Base-by-base conservation (phyloP, 2,797 vertebrate species). In the Liparis tanakae region DNA sequence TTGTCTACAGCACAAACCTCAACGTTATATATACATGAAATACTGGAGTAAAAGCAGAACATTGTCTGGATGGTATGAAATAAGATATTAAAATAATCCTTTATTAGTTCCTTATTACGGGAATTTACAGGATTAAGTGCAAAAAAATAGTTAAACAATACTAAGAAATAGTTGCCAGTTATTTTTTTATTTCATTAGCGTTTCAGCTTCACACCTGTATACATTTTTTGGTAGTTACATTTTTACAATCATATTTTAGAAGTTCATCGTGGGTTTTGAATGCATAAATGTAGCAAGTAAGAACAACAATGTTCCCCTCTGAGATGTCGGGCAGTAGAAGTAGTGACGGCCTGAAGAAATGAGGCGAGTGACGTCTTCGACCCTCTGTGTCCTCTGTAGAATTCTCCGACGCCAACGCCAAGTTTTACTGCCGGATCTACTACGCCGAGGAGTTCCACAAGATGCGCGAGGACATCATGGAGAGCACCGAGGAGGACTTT, bases 341-440 rank as follows among this genome's bases (percentile, higher is more conserved):
- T 18, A 48, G 13, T 17, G 43, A 48, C 7, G 1, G 46, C 46
- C 18, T n/a, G 46, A n/a, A 48, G 8, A n/a, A 2, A 53, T 13
- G 14, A 25, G 6, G 25, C 51, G 2, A 6, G 12, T 30, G 1
- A 54, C 8, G 30, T 34, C 25, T 30, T 30, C 25, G 25, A 30
- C 25, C 25, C 25, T 2, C 25, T 30, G 25, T 30, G 25, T 30
- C 25, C 25, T 30, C 25, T 30, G 25, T 30, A 99, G 98, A 99
- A 85, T 99, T 99, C 91, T 99, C 98, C 0, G 98, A 99, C 10
- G 96, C 97, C 0, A 98, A 97, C 50, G 98, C 98, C 54, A 98
- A 97, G 90, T 99, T 99, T 84, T 99, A 99, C 91, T 99, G 98
- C 74, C 96, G 98, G 1, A 96, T 99, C 85, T 99, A 99, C 93